phyloP scores from a whole-genome alignment of 2,113 vertebrate genomes.

The Alces alces region DNA sequence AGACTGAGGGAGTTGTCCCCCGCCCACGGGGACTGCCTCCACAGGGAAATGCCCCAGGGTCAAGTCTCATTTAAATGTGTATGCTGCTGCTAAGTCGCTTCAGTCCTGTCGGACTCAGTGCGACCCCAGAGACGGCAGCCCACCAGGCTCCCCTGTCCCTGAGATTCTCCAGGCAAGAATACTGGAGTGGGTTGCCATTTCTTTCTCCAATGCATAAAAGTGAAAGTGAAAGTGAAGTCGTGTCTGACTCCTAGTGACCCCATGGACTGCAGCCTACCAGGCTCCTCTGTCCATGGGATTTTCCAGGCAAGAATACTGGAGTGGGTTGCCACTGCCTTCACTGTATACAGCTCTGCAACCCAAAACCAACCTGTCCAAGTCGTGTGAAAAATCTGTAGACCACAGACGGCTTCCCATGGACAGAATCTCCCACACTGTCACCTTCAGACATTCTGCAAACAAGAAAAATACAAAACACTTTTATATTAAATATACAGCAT shows the following conservation, averaged over 20 bases:
- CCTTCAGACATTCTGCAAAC: conserved; percentile 97
- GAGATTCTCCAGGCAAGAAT: background rate
- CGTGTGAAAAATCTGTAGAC: conserved; percentile 93
- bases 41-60: fast-evolving
- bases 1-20: too few species aligned
- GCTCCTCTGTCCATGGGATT: background rate
- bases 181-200: background rate
- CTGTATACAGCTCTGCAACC: background rate
- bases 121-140: fast-evolving
- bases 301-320: background rate
- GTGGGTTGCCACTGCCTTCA: background rate
- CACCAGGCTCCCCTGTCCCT: background rate
- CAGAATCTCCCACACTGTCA: conserved; percentile 95
- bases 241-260: background rate
- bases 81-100: background rate
- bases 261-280: background rate
- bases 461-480: conserved; percentile 21
- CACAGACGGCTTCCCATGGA: conserved; percentile 95
- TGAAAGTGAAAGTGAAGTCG: background rate
- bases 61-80: background rate
- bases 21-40: fast-evolving
- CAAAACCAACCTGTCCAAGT: conserved; percentile 91
- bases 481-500: background rate
- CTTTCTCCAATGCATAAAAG: background rate
- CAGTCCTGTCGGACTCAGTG: background rate